Base-by-base conservation (phyloP, 2,113 vertebrate genomes). In the Cottus gobio region DNA sequence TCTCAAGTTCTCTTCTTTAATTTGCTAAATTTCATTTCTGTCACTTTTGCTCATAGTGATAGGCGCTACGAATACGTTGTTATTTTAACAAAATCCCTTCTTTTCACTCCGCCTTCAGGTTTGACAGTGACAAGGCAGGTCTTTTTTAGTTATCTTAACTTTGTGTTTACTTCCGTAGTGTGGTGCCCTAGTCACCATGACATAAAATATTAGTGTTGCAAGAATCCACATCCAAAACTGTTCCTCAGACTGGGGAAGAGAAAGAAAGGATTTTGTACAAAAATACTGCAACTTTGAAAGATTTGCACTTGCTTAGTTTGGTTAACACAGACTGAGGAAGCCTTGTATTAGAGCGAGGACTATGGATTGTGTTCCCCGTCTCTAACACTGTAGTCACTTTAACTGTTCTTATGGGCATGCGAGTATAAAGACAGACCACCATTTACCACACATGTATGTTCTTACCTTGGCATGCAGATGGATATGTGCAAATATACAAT, bases 401-500 rank as follows among this genome's bases (percentile, higher is more conserved):
- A 3, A 24, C 39, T 9, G 44, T 48, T 42, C 65, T 62, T 71
- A 62, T 57, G 20, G 34, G 12, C 34, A 52, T 54, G 46, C 28
- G 16, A 28, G 13, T 39, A 42, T 42, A 63, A 42, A 68, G 50
- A 69, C 31, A 48, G 56, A 48, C 62, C 36, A 28, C 22, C 61
- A 63, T 63, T 39, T 63, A 10, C n/a, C 60, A 1, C 31, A 37
- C 34, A 13, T 50, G 7, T 44, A 28, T 50, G 44, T 31, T 50
- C 57, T 22, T 68, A 54, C 39, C 48, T 77, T 60, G 46, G 64
- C 31, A 83, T 54, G 24, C 48, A 66, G 12, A 52, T 63, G 72
- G 60, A 73, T 64, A 73, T 30, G 22, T 48, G 39, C 1, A 9
- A 36, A 22, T 60, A 48, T 70, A 30, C 26, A 71, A 58, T 56